Evolutionary conservation across 2,888 invertebrate genomes (phyloP), one percentile per base, ranked within the genome.

Genomic region (Nineta flava): DNA sequence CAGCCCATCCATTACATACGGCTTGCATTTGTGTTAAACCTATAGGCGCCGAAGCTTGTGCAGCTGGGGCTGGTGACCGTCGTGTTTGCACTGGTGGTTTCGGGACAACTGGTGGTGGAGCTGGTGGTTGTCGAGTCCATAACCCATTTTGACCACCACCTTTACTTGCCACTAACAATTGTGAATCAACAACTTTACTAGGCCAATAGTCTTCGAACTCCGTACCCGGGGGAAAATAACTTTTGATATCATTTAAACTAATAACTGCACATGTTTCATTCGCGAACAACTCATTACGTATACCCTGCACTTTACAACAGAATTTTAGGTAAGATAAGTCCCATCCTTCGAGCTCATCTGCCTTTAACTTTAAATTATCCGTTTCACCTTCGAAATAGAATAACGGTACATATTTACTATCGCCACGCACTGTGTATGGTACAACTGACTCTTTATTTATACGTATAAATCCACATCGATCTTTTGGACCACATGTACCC

Each of bases 141-240:
- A 85, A 83, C 1, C 83, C 83, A 13, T 66, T 65, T 51, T 65
- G 65, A 34, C 62, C 64, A 42, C 66, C 64, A 51, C 78, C 78
- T 61, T 82, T 80, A 38, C 81, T 78, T 47, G 76, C 77, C 57
- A 87, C 79, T 44, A 87, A 68, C 16, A 87, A 72, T 63, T 87
- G 86, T 1, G 84, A 81, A 60, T 88, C 88, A 54, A 87, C 81
- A 51, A 87, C 85, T 68, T 90, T 88, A 62, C 83, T 84, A 0
- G 92, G 92, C 92, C 92, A 92, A 65, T 91, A 92, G 60, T 91
- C 90, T 63, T 92, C 91, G 62, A 92, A 92, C 57, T 83, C 79
- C 0, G 91, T 91, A 19, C 87, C 87, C 9, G 85, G 85, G 1
- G 90, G 90, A 60, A 92, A 91, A 63, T 91, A 91, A 64, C 86